Conservation (phyloP, 2,113 vertebrate genomes). For the Alethe castanea region DNA sequence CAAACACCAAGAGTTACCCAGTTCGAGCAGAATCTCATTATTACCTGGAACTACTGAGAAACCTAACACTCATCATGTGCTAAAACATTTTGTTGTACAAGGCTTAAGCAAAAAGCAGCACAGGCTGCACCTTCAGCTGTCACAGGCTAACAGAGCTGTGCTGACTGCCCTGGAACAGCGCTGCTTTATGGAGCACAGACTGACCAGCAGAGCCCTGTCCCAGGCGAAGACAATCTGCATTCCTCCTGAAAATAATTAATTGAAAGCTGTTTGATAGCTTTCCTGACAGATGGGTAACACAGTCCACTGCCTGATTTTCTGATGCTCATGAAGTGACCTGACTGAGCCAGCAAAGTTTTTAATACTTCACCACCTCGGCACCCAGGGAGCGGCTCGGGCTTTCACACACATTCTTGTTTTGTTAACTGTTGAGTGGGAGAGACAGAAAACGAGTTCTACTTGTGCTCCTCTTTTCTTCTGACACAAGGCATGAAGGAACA, state of each 20-base stretch:
- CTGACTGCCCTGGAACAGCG: neutral
- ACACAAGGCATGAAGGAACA: neutral
- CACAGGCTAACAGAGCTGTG: neutral
- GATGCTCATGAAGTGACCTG: neutral
- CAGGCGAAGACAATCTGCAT: neutral
- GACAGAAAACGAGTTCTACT: neutral
- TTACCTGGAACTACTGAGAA: neutral
- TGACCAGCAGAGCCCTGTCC: neutral
- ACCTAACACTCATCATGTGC: neutral
- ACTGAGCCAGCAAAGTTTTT: slow-evolving; percentile 20
- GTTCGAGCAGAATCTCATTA: neutral
- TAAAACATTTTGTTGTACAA: neutral
- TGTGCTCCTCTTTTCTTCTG: neutral
- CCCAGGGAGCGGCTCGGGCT: neutral
- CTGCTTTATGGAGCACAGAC: neutral
- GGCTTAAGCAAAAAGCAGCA: neutral
- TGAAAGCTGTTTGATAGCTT: slow-evolving; percentile 14
- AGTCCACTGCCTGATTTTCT: slow-evolving; percentile 32
- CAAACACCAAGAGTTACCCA: neutral
- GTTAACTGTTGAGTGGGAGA: neutral
- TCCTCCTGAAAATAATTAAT: neutral
- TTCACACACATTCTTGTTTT: neutral
- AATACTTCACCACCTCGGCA: neutral
- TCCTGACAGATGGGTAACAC: slow-evolving; percentile 18
- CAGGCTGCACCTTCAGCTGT: neutral